phyloP scores from a whole-genome alignment of 2,888 invertebrate species.

The Cryptus viduatorius region DNA sequence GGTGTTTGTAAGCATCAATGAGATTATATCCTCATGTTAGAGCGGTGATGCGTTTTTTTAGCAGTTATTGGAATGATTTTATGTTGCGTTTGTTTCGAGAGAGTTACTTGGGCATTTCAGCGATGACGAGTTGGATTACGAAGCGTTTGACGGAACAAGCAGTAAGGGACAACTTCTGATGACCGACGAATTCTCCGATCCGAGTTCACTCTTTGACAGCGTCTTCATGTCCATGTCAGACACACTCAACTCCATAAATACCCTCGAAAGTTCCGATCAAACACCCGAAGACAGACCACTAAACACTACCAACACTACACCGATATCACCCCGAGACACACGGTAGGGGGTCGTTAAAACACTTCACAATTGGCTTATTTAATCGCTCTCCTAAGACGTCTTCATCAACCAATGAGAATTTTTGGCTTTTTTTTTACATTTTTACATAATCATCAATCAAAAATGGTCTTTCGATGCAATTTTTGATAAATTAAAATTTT shows the following conservation, averaged over 20 bases:
- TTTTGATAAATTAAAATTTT: background rate
- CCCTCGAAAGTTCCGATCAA: constrained; percentile 84
- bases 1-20: background rate
- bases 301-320: constrained; percentile 83
- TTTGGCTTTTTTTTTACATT: background rate
- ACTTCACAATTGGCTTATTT: constrained; percentile 45
- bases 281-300: constrained; percentile 84
- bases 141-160: constrained; percentile 76
- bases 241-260: constrained; percentile 84
- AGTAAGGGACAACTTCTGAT: constrained; percentile 77
- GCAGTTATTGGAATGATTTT: constrained; percentile 24
- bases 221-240: constrained; percentile 85
- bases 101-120: constrained; percentile 79
- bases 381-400: constrained; percentile 15
- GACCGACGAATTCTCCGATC: constrained; percentile 82
- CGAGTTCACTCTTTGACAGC: constrained; percentile 83
- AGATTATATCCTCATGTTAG: background rate
- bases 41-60: background rate
- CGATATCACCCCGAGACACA: constrained; percentile 80
- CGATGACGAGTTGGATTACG: constrained; percentile 79
- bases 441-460: background rate
- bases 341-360: constrained; percentile 78
- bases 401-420: background rate
- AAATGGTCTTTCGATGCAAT: background rate
- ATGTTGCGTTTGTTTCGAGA: constrained; percentile 8